Evolutionary conservation across 1,140 invertebrate species (phyloP).

Genomic region (Glossosoma conforme): DNA sequence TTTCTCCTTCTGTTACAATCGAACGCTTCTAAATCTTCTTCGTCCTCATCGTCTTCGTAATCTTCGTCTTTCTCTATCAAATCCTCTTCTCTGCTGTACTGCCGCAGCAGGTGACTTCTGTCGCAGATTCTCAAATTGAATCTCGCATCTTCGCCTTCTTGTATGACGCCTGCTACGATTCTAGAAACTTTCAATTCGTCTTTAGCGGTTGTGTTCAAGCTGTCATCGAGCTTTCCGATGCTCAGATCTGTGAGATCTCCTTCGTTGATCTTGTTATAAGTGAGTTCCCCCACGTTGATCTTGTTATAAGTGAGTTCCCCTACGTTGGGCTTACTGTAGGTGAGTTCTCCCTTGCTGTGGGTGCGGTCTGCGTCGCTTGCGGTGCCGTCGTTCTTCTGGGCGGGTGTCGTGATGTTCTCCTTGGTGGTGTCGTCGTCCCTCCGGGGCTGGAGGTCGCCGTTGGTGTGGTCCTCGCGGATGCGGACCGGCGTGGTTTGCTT

Average conservation of each 20-base stretch:
- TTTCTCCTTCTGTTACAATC: not conserved
- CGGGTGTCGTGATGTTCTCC: too few species aligned
- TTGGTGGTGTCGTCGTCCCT: conserved; percentile 5
- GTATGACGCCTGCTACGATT: too few species aligned
- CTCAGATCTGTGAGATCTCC: too few species aligned
- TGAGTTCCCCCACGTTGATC: not conserved
- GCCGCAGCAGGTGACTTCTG: too few species aligned
- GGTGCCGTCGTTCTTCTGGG: not conserved
- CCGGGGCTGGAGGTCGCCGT: too few species aligned
- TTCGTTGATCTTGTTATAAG: not conserved
- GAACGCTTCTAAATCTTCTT: not conserved
- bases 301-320: not conserved
- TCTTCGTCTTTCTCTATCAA: not conserved
- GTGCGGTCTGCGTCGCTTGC: not conserved
- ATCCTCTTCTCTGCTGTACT: not conserved
- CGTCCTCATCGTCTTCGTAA: conserved; percentile 8
- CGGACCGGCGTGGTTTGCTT: conserved; percentile 29
- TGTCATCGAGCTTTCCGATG: not conserved
- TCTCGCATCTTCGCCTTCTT: too few species aligned
- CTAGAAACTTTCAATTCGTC: too few species aligned
- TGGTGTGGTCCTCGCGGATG: conserved; percentile 24
- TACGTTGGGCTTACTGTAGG: too few species aligned
- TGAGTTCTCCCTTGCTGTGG: not conserved
- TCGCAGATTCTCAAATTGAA: too few species aligned
- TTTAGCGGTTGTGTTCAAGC: too few species aligned